These are phyloP conservation scores for Pararge aegeria DNA, from an alignment of 1,140 invertebrate species.

Conservation along the genomic window DNA sequence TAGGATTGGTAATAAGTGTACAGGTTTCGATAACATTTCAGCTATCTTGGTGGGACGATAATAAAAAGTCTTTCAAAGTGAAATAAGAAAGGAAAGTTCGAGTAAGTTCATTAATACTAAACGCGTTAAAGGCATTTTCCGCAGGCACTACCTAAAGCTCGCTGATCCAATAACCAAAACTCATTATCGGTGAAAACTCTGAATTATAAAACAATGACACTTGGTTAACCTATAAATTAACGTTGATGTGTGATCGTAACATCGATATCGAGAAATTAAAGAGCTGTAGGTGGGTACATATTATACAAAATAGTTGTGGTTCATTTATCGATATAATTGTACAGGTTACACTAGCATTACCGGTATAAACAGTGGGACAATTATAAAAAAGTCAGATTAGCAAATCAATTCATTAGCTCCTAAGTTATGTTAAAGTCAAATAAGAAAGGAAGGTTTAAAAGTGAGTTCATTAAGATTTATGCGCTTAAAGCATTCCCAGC, in stretches of 20 bases:
- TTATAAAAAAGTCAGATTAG: too few relatives aligned
- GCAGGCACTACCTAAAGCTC: slow-evolving; percentile 7
- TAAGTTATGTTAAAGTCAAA: background rate
- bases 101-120: background rate
- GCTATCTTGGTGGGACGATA: too few relatives aligned
- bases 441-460: background rate
- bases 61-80: background rate
- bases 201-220: slow-evolving; percentile 25
- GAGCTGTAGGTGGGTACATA: background rate
- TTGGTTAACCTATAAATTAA: slow-evolving; percentile 8
- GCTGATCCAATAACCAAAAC: slow-evolving; percentile 27
- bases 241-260: background rate
- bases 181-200: slow-evolving; percentile 29
- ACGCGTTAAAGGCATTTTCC: slow-evolving; percentile 17
- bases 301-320: too few relatives aligned
- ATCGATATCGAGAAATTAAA: background rate
- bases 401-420: background rate
- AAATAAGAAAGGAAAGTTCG: background rate
- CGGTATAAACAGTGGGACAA: too few relatives aligned
- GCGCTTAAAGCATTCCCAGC: slow-evolving; percentile 12
- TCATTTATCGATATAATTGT: too few relatives aligned
- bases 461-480: background rate
- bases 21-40: too few relatives aligned
- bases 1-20: too few relatives aligned
- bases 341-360: too few relatives aligned